These are phyloP conservation scores for Bombus consobrinus DNA, from an alignment of 1,140 invertebrate species.

Conservation along the genomic window DNA sequence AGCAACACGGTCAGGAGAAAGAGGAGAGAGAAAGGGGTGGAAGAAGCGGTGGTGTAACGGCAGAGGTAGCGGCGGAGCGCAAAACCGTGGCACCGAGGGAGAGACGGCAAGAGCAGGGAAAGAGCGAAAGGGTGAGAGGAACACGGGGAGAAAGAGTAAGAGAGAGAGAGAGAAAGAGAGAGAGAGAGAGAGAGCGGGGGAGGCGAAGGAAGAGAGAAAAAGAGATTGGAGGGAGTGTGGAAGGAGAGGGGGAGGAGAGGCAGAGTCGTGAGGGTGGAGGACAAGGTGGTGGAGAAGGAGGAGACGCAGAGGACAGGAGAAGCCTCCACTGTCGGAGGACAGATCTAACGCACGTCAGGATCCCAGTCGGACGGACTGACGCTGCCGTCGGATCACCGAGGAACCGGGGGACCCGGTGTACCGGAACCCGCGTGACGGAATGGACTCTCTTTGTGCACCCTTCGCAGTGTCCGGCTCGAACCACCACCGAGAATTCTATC, in stretches of 20 bases:
- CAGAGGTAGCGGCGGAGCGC: constrained; percentile 43
- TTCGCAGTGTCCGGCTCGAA: constrained; percentile 19
- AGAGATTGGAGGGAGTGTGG: constrained; percentile 42
- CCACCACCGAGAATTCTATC: constrained; percentile 20
- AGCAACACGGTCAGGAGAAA: constrained; percentile 65
- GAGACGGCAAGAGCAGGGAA: constrained; percentile 13
- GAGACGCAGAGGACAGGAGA: constrained; percentile 71
- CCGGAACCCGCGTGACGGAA: constrained; percentile 51
- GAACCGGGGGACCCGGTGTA: constrained; percentile 50
- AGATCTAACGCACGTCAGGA: constrained; percentile 76
- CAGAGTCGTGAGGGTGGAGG: constrained; percentile 61
- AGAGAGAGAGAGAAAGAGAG: constrained; percentile 28
- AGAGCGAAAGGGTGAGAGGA: constrained; percentile 47
- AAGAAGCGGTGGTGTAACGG: constrained; percentile 70
- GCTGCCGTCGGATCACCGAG: constrained; percentile 59
- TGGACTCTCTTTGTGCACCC: constrained; percentile 42
- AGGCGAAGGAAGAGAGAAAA: constrained; percentile 11
- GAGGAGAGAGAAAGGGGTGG: constrained; percentile 65
- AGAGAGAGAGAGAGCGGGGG: constrained; percentile 40
- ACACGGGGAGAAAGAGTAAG: constrained; percentile 36
- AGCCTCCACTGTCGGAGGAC: constrained; percentile 75
- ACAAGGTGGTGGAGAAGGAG: constrained; percentile 62
- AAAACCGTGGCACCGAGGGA: constrained; percentile 22
- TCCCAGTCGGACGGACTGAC: constrained; percentile 67
- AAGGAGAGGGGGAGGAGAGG: constrained; percentile 42